phyloP scores from a whole-genome alignment of 2,888 invertebrate genomes.

The Drosophila silvestris region DNA sequence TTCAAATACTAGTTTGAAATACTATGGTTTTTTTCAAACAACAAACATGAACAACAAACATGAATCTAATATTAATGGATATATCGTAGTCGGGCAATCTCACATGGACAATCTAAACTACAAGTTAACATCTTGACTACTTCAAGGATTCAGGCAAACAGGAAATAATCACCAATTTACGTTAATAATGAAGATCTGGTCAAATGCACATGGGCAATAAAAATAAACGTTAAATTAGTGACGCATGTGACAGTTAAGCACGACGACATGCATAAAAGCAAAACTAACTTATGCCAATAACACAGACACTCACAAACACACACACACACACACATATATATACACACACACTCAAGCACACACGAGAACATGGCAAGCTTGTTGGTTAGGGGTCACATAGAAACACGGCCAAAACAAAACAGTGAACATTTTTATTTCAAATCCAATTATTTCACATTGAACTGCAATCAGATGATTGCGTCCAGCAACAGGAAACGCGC shows the following conservation, averaged over 20 bases:
- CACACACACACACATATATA: constrained; percentile 9
- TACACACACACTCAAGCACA: not conserved
- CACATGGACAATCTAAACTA: not conserved
- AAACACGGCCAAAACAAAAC: constrained; percentile 47
- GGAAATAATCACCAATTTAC: constrained; percentile 22
- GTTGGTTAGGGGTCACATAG: constrained; percentile 35
- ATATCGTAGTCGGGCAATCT: not conserved
- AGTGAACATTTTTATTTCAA: constrained; percentile 77
- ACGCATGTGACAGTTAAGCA: constrained; percentile 62
- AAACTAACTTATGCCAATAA: constrained; percentile 59
- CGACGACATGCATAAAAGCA: constrained; percentile 50
- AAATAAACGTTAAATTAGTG: constrained; percentile 73
- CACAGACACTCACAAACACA: constrained; percentile 19
- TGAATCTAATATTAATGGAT: not conserved
- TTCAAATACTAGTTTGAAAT: not conserved
- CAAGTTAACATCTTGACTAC: not conserved
- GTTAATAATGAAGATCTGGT: constrained; percentile 39
- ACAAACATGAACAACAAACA: not conserved
- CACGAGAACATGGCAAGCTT: not conserved
- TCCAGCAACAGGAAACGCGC: constrained; percentile 72
- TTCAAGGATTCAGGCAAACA: not conserved
- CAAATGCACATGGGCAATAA: constrained; percentile 54
- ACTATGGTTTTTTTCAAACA: not conserved
- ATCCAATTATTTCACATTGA: constrained; percentile 82
- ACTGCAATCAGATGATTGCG: constrained; percentile 82